Conservation (phyloP, 1,140 invertebrate genomes). For the Hormaphis cornu region DNA sequence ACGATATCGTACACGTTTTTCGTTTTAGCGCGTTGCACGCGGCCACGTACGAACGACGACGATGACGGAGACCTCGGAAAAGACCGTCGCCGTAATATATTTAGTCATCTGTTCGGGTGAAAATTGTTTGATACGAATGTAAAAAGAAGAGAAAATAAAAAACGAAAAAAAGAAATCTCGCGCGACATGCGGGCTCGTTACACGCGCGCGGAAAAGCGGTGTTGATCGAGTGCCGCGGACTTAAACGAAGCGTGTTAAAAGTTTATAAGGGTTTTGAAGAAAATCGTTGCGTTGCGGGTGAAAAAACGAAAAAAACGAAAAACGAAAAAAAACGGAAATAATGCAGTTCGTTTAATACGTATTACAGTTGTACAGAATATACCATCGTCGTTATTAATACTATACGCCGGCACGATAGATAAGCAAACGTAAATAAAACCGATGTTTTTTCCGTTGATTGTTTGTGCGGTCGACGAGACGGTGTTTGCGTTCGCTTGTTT, state of each 20-base stretch:
- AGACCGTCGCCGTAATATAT: neutral
- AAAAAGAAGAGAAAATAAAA: neutral
- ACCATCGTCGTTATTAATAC: too few species aligned
- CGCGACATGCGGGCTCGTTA: constrained; percentile 22
- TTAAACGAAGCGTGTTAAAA: constrained; percentile 31
- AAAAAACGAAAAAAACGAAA: too few species aligned
- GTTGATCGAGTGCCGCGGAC: constrained; percentile 18
- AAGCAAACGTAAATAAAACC: too few species aligned
- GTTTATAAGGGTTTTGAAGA: neutral
- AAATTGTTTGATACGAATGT: neutral
- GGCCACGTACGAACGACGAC: neutral
- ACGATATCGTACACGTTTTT: constrained; percentile 1
- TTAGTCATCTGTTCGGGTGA: neutral
- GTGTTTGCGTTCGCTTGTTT: too few species aligned
- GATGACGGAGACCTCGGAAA: too few species aligned
- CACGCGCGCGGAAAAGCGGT: neutral
- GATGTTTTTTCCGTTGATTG: too few species aligned
- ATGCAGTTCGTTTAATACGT: too few species aligned
- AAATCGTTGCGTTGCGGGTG: too few species aligned
- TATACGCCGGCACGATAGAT: too few species aligned
- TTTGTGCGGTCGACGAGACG: too few species aligned
- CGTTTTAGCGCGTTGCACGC: constrained; percentile 3
- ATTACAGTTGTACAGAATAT: too few species aligned
- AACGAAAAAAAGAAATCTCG: neutral
- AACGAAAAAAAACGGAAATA: too few species aligned